These are phyloP conservation scores for Cercopithecus mona DNA, from an alignment of 2,113 vertebrate genomes.

Conservation along the genomic window DNA sequence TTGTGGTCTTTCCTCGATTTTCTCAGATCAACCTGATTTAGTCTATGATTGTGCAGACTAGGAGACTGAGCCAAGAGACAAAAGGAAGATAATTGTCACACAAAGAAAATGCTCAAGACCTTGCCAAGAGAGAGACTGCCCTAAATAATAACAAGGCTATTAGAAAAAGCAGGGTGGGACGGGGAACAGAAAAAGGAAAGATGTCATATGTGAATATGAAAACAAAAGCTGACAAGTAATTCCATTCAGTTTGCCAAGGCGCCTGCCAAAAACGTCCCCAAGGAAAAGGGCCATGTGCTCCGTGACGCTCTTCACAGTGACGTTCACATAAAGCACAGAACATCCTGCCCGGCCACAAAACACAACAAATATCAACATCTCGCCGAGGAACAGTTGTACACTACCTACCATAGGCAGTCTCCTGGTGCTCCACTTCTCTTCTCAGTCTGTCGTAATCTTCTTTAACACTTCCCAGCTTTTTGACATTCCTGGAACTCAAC, in stretches of 20 bases:
- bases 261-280: background rate
- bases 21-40: background rate
- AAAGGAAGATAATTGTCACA: background rate
- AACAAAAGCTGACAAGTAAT: slow-evolving; percentile 25
- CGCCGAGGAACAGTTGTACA: background rate
- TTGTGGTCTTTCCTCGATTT: background rate
- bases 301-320: background rate
- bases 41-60: background rate
- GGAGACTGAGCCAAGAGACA: background rate
- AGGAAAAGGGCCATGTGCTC: background rate
- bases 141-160: background rate
- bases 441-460: slow-evolving; percentile 86
- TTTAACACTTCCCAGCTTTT: slow-evolving; percentile 87
- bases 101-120: background rate
- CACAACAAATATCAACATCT: background rate
- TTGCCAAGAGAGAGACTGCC: background rate
- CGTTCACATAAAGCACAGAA: background rate
- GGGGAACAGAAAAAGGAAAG: background rate
- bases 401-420: slow-evolving; percentile 88
- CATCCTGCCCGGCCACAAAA: background rate
- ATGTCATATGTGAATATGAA: background rate
- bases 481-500: slow-evolving; percentile 84
- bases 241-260: background rate
- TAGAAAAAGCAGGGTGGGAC: background rate
- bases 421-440: slow-evolving; percentile 86